A percentile compares a stretch with the other conserved stretches of the same genome.
These are phyloP conservation scores for Luscinia megarhynchos DNA, from an alignment of 2,797 vertebrate species.

Conservation along the genomic window DNA sequence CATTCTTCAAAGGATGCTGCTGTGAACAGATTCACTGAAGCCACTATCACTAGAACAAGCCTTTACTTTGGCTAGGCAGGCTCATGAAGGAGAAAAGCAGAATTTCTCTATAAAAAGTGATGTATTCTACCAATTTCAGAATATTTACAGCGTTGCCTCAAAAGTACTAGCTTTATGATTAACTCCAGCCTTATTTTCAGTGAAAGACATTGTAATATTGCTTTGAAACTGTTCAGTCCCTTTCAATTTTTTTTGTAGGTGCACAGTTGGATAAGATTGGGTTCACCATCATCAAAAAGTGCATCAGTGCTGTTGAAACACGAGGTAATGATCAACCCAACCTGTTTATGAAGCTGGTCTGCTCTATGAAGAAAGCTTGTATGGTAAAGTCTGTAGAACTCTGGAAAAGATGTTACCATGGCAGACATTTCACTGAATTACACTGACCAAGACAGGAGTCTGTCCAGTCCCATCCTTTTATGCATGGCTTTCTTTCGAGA, in stretches of 20 bases:
- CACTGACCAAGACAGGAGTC: background rate
- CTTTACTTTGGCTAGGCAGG: background rate
- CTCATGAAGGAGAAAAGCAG: background rate
- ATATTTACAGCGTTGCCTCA: background rate
- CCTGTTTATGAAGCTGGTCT: background rate
- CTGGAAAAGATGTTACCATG: background rate
- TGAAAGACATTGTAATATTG: background rate
- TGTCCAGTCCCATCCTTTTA: background rate
- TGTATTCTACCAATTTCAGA: background rate
- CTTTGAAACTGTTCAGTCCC: background rate
- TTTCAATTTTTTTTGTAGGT: conserved; percentile 65
- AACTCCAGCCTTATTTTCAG: background rate
- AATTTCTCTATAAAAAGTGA: background rate
- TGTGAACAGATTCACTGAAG: conserved; percentile 23
- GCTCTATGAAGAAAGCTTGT: background rate
- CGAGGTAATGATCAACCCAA: conserved; percentile 82
- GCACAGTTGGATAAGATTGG: conserved; percentile 92
- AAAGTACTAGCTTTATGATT: background rate
- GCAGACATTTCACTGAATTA: background rate
- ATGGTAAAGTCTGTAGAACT: background rate
- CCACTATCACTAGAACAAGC: background rate
- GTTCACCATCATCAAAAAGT: conserved; percentile 91
- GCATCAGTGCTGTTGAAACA: conserved; percentile 90
- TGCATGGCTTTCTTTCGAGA: background rate
- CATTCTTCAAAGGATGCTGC: conserved; percentile 50